Evolutionary conservation across 2,797 vertebrate genomes (phyloP).

Genomic region (Malurus leucopterus): DNA sequence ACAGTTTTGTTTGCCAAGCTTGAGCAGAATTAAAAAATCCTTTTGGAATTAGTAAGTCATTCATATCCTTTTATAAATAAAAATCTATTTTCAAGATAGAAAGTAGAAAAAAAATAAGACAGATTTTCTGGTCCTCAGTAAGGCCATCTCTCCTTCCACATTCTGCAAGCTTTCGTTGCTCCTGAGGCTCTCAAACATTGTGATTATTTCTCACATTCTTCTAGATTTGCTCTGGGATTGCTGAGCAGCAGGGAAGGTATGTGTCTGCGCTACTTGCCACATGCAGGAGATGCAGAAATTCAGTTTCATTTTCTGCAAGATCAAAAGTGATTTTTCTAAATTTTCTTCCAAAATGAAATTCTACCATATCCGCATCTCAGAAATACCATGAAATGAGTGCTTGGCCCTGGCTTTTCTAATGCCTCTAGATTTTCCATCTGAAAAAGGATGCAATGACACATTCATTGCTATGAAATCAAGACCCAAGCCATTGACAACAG

Average conservation of each 20-base stretch:
- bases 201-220: not conserved
- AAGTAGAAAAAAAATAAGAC: not conserved
- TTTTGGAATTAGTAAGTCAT: not conserved
- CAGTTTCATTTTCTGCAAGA: not conserved
- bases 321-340: not conserved
- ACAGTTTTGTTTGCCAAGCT: not conserved
- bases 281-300: not conserved
- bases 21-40: not conserved
- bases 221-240: not conserved
- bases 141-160: not conserved
- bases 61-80: not conserved
- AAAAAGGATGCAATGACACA: not conserved
- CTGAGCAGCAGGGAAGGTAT: not conserved
- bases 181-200: not conserved
- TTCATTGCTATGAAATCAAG: not conserved
- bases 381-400: not conserved
- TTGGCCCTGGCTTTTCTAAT: not conserved
- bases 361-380: not conserved
- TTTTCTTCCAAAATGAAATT: not conserved
- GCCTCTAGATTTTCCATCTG: not conserved
- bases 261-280: not conserved
- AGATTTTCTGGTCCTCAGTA: not conserved
- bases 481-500: not conserved
- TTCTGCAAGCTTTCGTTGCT: not conserved
- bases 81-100: not conserved